Evolutionary conservation across 2,797 vertebrate genomes (phyloP), one percentile per base, ranked within the genome.

Genomic region (Crocodylus rhombifer): DNA sequence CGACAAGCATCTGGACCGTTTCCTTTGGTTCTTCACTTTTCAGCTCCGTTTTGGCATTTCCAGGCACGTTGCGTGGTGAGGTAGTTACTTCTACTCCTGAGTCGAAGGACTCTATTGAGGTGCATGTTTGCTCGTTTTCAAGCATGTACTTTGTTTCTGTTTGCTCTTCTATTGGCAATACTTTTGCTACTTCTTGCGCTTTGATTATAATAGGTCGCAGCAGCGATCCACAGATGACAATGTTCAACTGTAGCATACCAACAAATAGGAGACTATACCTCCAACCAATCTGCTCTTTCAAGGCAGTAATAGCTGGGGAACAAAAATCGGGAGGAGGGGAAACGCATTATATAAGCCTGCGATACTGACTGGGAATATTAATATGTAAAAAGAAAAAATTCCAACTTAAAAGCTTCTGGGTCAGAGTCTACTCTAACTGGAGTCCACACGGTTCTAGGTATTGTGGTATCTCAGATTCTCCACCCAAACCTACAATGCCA

Each of bases 51-150:
- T 98, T 97, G 97, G 92, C 74, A 96, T 95, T 96, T 67, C 84
- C 81, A 92, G 95, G 96, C 96, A 98, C 96, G 30, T 98, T 98
- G 80, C 96, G 97, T 4, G 98, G 98, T 79, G 99, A 99, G 95
- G 98, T 97, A 94, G 98, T 97, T 74, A 99, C 98, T 94, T 99
- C 99, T 18, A 99, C 98, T 69, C 99, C 99, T 3, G 99, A 99
- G 98, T 99, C 99, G 23, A 98, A 98, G 67, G 99, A 99, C 88
- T 98, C 98, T 42, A 99, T 90, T 77, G 99, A 99, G 91, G 98
- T 99, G 92, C 95, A 97, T 1, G 99, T 99, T 93, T 99, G 98
- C 96, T 99, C 99, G 0, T 99, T 99, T 96, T 99, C 99, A 95
- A 98, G 97, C 97, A 99, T 98, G 4, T 98, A 99, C 42, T 98